Evolutionary conservation across 2,797 vertebrate species (phyloP).

Genomic region (Sebastiscus tertius): DNA sequence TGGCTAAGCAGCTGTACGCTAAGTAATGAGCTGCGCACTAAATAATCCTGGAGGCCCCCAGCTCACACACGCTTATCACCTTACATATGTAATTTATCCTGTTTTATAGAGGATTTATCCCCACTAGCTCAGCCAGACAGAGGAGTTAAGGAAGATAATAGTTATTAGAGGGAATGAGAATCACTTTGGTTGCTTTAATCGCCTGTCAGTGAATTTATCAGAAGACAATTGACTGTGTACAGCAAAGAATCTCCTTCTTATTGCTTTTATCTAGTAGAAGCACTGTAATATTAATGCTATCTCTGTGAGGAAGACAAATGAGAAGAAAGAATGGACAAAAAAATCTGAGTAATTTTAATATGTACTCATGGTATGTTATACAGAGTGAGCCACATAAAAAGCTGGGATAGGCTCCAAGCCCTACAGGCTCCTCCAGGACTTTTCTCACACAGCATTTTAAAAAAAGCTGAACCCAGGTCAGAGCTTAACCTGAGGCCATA

Average conservation of each 20-base stretch:
- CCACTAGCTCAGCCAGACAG: slow-evolving; percentile 61
- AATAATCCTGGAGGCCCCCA: slow-evolving; percentile 87
- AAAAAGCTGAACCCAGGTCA: slow-evolving; percentile 73
- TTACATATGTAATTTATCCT: slow-evolving; percentile 84
- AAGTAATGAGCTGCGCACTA: slow-evolving; percentile 93
- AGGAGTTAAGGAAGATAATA: slow-evolving; percentile 72
- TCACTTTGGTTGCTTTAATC: slow-evolving; percentile 68
- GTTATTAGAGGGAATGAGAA: slow-evolving; percentile 77
- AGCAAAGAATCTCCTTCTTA: slow-evolving; percentile 30
- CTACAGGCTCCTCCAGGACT: slow-evolving; percentile 67
- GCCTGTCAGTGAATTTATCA: slow-evolving; percentile 66
- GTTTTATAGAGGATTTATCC: slow-evolving; percentile 77
- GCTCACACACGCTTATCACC: slow-evolving; percentile 90
- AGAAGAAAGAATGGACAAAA: neutral
- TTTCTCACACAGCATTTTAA: slow-evolving; percentile 71
- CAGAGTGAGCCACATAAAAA: slow-evolving; percentile 39
- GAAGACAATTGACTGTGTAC: slow-evolving; percentile 49
- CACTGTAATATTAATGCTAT: slow-evolving; percentile 9
- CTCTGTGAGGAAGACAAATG: slow-evolving; percentile 21
- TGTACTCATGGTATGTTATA: slow-evolving; percentile 9
- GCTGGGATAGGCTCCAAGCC: slow-evolving; percentile 66
- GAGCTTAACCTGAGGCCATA: slow-evolving; percentile 70
- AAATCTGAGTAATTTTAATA: slow-evolving; percentile 9
- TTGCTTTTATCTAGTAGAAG: slow-evolving; percentile 31
- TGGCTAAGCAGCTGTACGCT: slow-evolving; percentile 95